A percentile compares a stretch with the other conserved stretches of the same genome.
These are phyloP conservation scores for Uloborus plumipes DNA, from an alignment of 2,888 invertebrate genomes.

Conservation along the genomic window DNA sequence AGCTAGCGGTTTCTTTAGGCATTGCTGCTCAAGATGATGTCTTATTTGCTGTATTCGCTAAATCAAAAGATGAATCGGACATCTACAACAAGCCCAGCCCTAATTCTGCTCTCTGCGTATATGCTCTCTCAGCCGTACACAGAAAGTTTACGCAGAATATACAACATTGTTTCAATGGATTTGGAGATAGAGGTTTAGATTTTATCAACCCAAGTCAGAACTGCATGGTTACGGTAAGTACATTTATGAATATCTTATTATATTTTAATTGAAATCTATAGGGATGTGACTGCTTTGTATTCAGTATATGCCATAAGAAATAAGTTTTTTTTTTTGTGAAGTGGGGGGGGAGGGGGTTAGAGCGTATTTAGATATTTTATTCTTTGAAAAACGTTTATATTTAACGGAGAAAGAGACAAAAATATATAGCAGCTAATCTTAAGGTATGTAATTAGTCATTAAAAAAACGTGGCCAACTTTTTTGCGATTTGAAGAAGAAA, in stretches of 20 bases:
- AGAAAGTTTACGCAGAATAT: conserved; percentile 97
- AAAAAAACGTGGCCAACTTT: too few species aligned
- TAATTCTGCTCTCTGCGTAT: conserved; percentile 90
- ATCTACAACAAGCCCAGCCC: conserved; percentile 74
- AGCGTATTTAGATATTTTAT: too few species aligned
- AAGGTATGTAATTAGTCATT: too few species aligned
- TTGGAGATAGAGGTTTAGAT: conserved; percentile 89
- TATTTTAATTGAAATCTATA: background rate
- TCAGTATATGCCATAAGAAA: too few species aligned
- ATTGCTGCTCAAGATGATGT: conserved; percentile 96
- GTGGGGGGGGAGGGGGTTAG: too few species aligned
- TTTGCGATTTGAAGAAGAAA: too few species aligned
- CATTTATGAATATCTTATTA: background rate
- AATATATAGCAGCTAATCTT: too few species aligned
- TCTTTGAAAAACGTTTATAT: too few species aligned
- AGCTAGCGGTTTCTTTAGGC: conserved; percentile 88
- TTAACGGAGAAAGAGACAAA: too few species aligned
- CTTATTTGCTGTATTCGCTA: conserved; percentile 93
- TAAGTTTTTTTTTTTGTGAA: too few species aligned
- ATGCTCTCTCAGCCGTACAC: conserved; percentile 90
- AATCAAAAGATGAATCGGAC: conserved; percentile 76
- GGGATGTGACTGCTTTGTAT: too few species aligned
- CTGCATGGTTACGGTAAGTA: conserved; percentile 86
- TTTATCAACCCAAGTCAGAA: conserved; percentile 92
- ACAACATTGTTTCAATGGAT: conserved; percentile 93